A percentile compares a stretch with the other conserved stretches of the same genome.
phyloP scores from a whole-genome alignment of 2,888 invertebrate species.

The Buathra laborator region DNA sequence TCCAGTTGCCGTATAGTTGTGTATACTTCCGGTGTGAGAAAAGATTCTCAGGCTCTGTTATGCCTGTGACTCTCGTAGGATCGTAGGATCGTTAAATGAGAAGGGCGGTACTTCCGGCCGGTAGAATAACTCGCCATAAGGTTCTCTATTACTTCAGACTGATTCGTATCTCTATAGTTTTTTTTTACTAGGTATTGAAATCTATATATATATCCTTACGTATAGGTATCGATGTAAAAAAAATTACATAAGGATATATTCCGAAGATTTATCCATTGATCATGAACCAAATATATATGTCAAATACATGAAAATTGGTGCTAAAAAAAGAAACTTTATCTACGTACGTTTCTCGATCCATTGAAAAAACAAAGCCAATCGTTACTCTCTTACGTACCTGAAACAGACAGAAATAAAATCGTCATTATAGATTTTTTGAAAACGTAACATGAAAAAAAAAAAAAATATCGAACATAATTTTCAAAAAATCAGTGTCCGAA shows the following conservation, averaged over 20 bases:
- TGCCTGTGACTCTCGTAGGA: background rate
- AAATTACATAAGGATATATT: conserved; percentile 16
- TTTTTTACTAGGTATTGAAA: conserved; percentile 7
- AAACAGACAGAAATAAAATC: conserved; percentile 27
- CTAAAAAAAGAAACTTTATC: background rate
- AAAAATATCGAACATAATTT: background rate
- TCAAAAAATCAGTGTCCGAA: background rate
- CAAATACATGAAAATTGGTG: background rate
- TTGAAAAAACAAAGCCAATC: background rate
- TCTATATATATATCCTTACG: conserved; percentile 5
- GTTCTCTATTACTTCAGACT: conserved; percentile 40
- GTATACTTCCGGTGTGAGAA: conserved; percentile 56
- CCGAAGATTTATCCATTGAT: conserved; percentile 43
- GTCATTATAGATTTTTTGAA: background rate
- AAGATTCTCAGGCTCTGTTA: conserved; percentile 53
- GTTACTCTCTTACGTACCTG: conserved; percentile 50
- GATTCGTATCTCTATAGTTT: conserved; percentile 36
- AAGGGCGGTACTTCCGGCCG: conserved; percentile 63
- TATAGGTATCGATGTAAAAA: background rate
- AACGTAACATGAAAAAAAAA: background rate
- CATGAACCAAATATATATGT: background rate
- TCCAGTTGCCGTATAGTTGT: conserved; percentile 27
- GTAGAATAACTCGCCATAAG: conserved; percentile 38
- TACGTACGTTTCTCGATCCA: background rate
- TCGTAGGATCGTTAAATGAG: conserved; percentile 48